Conservation (phyloP, 2,113 vertebrate species). For the Tonatia bakeri region DNA sequence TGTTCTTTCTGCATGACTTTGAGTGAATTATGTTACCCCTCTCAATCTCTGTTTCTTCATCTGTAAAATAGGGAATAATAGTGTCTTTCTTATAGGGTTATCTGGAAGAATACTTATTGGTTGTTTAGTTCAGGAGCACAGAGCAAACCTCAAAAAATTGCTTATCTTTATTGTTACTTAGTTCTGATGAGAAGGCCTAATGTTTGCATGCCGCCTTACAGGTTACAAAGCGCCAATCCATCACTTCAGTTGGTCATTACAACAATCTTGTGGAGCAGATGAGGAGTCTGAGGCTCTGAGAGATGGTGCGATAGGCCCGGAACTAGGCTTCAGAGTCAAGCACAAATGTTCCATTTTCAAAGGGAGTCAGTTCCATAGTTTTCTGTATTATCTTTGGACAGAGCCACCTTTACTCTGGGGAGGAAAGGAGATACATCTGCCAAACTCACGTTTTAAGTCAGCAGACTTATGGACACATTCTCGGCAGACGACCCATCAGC, state of each 20-base stretch:
- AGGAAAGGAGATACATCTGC: neutral
- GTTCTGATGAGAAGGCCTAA: neutral
- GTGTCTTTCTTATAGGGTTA: neutral
- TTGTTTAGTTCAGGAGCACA: neutral
- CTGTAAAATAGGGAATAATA: neutral
- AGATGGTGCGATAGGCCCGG: neutral
- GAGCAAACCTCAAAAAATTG: neutral
- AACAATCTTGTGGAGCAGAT: neutral
- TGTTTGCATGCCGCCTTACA: neutral
- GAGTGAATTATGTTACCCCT: neutral
- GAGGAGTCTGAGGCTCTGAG: neutral
- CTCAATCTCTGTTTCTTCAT: neutral
- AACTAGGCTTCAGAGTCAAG: neutral
- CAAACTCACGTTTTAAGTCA: neutral
- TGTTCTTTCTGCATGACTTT: neutral
- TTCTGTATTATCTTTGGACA: neutral
- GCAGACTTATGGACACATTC: neutral
- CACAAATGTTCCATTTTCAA: neutral
- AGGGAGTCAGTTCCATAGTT: neutral
- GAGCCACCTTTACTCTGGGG: neutral
- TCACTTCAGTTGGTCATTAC: neutral
- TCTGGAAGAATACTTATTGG: neutral
- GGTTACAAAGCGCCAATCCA: neutral
- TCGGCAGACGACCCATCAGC: neutral
- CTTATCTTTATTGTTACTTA: neutral